These are phyloP conservation scores for Dasyurus viverrinus DNA, from an alignment of 2,113 vertebrate species.

Conservation along the genomic window DNA sequence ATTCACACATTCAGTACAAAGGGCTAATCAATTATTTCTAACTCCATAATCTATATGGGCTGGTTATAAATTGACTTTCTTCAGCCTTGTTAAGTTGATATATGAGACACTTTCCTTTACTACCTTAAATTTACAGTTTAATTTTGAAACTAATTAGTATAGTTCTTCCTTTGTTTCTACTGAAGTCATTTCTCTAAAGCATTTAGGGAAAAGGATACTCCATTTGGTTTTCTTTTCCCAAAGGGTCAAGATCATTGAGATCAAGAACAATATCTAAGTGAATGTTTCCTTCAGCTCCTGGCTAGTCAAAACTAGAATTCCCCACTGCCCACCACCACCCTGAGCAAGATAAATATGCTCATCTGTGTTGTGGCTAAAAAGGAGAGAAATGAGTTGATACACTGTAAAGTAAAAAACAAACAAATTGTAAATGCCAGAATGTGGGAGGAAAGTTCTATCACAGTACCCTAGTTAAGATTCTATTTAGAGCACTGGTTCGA, in stretches of 20 bases:
- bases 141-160: background rate
- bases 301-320: background rate
- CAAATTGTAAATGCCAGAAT: background rate
- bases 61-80: conserved; percentile 27
- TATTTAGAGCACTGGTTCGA: background rate
- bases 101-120: background rate
- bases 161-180: background rate
- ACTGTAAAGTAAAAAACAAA: background rate
- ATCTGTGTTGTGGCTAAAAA: background rate
- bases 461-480: background rate
- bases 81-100: background rate
- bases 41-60: background rate
- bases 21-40: background rate
- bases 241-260: background rate
- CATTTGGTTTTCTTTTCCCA: background rate
- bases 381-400: background rate
- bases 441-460: background rate
- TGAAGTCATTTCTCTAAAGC: background rate
- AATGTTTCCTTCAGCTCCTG: background rate
- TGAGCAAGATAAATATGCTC: background rate
- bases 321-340: too few relatives aligned
- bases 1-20: conserved; percentile 11
- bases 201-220: background rate
- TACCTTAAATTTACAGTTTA: background rate
- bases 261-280: background rate